A percentile compares a stretch with the other conserved stretches of the same genome.
Evolutionary conservation across 2,113 vertebrate genomes (phyloP).

Genomic region (Phrynosoma platyrhinos): DNA sequence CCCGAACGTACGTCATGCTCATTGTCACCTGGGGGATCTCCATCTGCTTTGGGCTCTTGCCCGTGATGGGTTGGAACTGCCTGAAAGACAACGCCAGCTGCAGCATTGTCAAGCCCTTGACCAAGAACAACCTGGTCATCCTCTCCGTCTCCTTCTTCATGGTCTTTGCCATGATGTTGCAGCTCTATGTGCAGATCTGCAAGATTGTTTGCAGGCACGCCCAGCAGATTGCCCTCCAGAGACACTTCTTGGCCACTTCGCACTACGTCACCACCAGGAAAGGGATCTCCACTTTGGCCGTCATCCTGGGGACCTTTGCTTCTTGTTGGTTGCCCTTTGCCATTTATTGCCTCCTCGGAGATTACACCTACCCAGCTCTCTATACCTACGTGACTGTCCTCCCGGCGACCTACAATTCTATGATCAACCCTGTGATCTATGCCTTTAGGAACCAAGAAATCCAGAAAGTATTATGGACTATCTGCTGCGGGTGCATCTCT

Average conservation of each 20-base stretch:
- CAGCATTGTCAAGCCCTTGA: constrained; percentile 86
- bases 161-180: constrained; percentile 86
- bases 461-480: constrained; percentile 88
- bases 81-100: constrained; percentile 79
- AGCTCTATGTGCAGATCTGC: constrained; percentile 93
- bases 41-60: constrained; percentile 84
- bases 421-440: constrained; percentile 94
- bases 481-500: constrained; percentile 85
- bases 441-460: constrained; percentile 94
- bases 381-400: constrained; percentile 91
- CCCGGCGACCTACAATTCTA: constrained; percentile 90
- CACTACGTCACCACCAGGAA: constrained; percentile 83
- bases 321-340: constrained; percentile 95
- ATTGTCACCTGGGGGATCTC: constrained; percentile 87
- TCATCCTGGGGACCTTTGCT: constrained; percentile 90
- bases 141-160: constrained; percentile 87
- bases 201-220: constrained; percentile 88
- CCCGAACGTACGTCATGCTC: constrained; percentile 86
- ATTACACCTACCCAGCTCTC: constrained; percentile 81
- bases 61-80: constrained; percentile 93
- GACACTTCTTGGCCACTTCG: constrained; percentile 85
- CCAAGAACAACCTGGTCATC: constrained; percentile 86
- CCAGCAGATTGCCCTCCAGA: constrained; percentile 94
- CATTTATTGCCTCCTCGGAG: constrained; percentile 89
- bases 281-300: constrained; percentile 83